Evolutionary conservation across 2,888 invertebrate genomes (phyloP).

Genomic region (Escarpia spicata): DNA sequence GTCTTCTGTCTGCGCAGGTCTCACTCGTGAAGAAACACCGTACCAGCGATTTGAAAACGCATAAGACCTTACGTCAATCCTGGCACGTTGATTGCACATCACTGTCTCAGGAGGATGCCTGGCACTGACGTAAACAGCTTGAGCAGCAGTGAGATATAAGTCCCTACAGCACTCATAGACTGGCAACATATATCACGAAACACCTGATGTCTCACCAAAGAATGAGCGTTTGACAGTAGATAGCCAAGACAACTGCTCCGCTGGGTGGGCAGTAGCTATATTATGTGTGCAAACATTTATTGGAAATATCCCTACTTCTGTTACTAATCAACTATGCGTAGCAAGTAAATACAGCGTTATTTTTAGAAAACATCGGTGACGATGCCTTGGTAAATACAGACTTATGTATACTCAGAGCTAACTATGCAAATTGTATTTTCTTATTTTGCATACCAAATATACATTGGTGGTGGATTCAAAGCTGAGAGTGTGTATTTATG

Average conservation of each 20-base stretch:
- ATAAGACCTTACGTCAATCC: neutral
- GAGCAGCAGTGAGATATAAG: neutral
- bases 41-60: neutral
- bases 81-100: neutral
- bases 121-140: neutral
- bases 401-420: neutral
- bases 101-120: neutral
- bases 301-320: neutral
- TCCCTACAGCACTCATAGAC: neutral
- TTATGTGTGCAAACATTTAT: constrained; percentile 16
- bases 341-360: neutral
- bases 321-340: neutral
- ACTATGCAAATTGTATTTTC: neutral
- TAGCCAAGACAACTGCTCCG: neutral
- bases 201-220: neutral
- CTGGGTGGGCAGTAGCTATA: neutral
- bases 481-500: neutral
- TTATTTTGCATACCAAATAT: neutral
- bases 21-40: neutral
- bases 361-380: neutral
- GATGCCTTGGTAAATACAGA: neutral
- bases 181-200: neutral
- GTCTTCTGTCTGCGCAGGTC: neutral
- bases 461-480: neutral
- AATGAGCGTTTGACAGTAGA: neutral